A percentile compares a stretch with the other conserved stretches of the same genome.
Conservation (phyloP, 2,888 invertebrate genomes). For the Ypsolopha scabrella region DNA sequence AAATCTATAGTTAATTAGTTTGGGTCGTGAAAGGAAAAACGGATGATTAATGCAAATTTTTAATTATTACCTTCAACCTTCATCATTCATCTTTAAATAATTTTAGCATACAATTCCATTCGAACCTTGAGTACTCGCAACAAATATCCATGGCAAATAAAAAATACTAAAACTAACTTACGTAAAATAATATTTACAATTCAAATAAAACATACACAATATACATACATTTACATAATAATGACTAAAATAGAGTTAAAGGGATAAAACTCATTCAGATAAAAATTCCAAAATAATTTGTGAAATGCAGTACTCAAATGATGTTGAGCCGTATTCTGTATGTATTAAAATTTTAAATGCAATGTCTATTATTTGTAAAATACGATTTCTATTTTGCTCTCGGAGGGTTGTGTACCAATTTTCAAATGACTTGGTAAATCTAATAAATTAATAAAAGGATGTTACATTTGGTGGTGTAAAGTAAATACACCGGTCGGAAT, state of each 20-base stretch:
- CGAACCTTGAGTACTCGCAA: constrained; percentile 48
- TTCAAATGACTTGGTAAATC: background rate
- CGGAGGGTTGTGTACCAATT: background rate
- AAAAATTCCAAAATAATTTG: constrained; percentile 33
- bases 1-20: background rate
- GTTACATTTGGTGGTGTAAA: constrained; percentile 18
- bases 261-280: constrained; percentile 36
- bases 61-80: constrained; percentile 61
- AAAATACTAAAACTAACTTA: constrained; percentile 59
- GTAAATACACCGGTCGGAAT: constrained; percentile 40
- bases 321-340: constrained; percentile 14
- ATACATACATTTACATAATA: constrained; percentile 64
- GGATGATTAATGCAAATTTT: constrained; percentile 54
- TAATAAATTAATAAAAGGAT: background rate
- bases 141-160: constrained; percentile 60
- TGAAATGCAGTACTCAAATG: constrained; percentile 30
- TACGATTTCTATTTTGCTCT: background rate
- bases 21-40: constrained; percentile 36
- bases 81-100: constrained; percentile 53
- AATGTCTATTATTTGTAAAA: constrained; percentile 2
- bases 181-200: constrained; percentile 64
- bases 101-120: constrained; percentile 50
- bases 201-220: constrained; percentile 56
- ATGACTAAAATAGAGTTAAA: constrained; percentile 56
- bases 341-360: constrained; percentile 2